phyloP scores from a whole-genome alignment of 2,797 vertebrate genomes.

The Poeciliopsis gracilis region DNA sequence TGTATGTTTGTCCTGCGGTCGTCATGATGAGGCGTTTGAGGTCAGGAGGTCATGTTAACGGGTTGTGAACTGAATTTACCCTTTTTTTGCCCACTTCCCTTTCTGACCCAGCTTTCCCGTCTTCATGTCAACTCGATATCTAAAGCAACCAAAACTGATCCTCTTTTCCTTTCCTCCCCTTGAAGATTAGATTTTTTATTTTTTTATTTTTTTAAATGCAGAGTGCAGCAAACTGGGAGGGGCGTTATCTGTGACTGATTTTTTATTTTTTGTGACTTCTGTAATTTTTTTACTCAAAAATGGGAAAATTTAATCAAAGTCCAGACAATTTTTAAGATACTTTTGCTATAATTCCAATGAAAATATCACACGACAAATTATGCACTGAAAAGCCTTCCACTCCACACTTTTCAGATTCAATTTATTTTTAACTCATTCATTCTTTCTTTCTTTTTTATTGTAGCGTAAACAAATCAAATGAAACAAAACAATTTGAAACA shows the following conservation, averaged over 20 bases:
- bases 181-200: constrained; percentile 49
- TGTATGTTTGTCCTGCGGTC: background rate
- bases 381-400: background rate
- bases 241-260: no score
- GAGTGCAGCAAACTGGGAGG: no score
- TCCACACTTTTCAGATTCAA: background rate
- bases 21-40: background rate
- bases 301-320: background rate
- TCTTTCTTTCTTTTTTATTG: no score
- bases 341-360: background rate
- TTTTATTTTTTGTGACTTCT: no score
- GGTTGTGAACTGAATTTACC: background rate
- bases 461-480: no score
- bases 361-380: no score
- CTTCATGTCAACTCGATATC: background rate
- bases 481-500: no score
- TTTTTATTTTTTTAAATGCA: no score
- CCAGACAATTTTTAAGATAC: background rate
- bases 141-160: background rate
- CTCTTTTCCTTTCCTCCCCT: constrained; percentile 10
- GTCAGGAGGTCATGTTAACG: background rate
- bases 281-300: background rate
- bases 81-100: background rate
- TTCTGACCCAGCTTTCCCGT: background rate
- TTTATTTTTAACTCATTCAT: no score